phyloP scores from a whole-genome alignment of 1,140 invertebrate genomes.

The Macrobrachium nipponense region DNA sequence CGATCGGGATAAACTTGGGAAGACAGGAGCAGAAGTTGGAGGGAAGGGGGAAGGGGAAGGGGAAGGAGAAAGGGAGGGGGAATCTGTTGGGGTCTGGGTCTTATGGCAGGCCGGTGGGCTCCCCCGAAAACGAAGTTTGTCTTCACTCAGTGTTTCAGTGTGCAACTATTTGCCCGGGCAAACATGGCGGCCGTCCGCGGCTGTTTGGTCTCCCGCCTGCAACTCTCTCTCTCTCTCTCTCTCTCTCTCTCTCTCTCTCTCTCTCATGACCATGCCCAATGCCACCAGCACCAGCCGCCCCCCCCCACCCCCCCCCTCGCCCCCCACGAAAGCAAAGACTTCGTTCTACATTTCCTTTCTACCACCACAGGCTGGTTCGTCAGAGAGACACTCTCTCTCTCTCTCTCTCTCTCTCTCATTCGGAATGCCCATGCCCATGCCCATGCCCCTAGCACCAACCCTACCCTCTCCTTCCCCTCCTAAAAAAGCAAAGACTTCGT shows the following conservation, averaged over 20 bases:
- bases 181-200: slow-evolving; percentile 54
- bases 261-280: background rate
- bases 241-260: slow-evolving; percentile 15
- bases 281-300: too few relatives aligned
- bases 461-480: too few relatives aligned
- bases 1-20: background rate
- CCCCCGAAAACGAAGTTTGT: slow-evolving; percentile 42
- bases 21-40: background rate
- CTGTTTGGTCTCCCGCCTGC: slow-evolving; percentile 51
- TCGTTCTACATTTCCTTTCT: too few relatives aligned
- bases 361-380: too few relatives aligned
- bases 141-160: slow-evolving; percentile 58
- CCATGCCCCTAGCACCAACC: too few relatives aligned
- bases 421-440: too few relatives aligned
- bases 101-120: slow-evolving; percentile 27
- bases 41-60: background rate
- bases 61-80: background rate
- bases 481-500: too few relatives aligned
- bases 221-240: slow-evolving; percentile 32
- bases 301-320: too few relatives aligned
- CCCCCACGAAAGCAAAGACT: too few relatives aligned
- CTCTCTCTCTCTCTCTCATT: slow-evolving; percentile 7
- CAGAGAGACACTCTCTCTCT: background rate
- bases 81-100: slow-evolving; percentile 23
- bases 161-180: slow-evolving; percentile 55